A percentile compares a stretch with the other conserved stretches of the same genome.
Evolutionary conservation across 2,888 invertebrate species (phyloP).

Genomic region (Siphonodentalium dalli): DNA sequence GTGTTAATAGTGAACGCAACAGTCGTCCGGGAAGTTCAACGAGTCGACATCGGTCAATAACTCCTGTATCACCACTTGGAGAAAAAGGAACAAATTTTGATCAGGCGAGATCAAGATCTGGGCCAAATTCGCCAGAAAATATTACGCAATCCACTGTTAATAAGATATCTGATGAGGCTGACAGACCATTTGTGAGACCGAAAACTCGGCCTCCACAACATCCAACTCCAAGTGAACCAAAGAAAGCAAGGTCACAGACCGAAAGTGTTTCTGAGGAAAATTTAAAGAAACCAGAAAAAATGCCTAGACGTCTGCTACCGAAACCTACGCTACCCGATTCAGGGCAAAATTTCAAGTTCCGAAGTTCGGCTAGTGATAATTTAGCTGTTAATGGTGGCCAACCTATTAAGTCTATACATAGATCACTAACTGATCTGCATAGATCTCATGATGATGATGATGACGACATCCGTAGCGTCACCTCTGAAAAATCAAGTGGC

Average conservation of each 20-base stretch:
- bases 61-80: too few relatives aligned
- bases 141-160: too few relatives aligned
- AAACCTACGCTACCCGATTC: slow-evolving; percentile 37
- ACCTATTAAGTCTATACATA: too few relatives aligned
- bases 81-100: too few relatives aligned
- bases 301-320: slow-evolving; percentile 45
- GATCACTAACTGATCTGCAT: slow-evolving; percentile 21
- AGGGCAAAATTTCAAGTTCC: slow-evolving; percentile 42
- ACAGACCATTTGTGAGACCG: too few relatives aligned
- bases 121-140: too few relatives aligned
- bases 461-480: slow-evolving; percentile 30
- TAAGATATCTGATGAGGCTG: too few relatives aligned
- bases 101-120: too few relatives aligned
- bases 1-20: too few relatives aligned
- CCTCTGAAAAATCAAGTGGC: slow-evolving; percentile 40
- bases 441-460: slow-evolving; percentile 27
- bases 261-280: slow-evolving; percentile 47
- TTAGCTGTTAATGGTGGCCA: background rate
- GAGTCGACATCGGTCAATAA: too few relatives aligned
- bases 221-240: slow-evolving; percentile 25
- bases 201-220: slow-evolving; percentile 19
- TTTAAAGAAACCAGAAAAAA: slow-evolving; percentile 34
- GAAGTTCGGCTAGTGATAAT: slow-evolving; percentile 49
- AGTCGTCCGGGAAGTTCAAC: too few relatives aligned
- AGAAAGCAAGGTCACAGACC: slow-evolving; percentile 46